These are phyloP conservation scores for Plectus sambesii DNA, from an alignment of 1,140 invertebrate genomes.

Conservation along the genomic window DNA sequence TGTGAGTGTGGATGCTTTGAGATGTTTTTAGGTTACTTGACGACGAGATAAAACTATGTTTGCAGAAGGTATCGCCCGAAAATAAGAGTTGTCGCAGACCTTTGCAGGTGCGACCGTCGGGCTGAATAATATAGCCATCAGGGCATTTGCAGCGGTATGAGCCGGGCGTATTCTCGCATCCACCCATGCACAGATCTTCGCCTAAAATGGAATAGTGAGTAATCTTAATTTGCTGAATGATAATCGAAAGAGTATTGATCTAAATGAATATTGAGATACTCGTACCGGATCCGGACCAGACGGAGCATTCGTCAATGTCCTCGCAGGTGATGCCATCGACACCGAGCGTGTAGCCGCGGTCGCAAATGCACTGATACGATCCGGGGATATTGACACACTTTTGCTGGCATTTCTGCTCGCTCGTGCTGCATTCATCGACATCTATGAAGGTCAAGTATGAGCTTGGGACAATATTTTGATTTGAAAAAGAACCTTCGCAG, in stretches of 20 bases:
- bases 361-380: constrained; percentile 48
- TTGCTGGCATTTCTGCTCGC: constrained; percentile 36
- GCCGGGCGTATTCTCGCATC: constrained; percentile 48
- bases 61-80: too few species aligned
- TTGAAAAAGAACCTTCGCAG: constrained; percentile 29
- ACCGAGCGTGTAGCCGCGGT: constrained; percentile 49
- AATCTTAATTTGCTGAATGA: too few species aligned
- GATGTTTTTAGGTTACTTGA: too few species aligned
- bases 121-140: constrained; percentile 48
- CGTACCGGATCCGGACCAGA: constrained; percentile 46
- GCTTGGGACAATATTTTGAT: constrained; percentile 29
- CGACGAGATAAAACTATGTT: too few species aligned
- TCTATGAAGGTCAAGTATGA: constrained; percentile 34
- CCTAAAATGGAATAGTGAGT: too few species aligned
- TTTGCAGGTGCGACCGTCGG: constrained; percentile 48
- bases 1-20: too few species aligned
- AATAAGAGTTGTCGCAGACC: too few species aligned
- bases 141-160: constrained; percentile 49
- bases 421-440: constrained; percentile 45
- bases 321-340: constrained; percentile 47
- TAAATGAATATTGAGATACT: too few species aligned
- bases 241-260: too few species aligned
- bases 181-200: constrained; percentile 50
- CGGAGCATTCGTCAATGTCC: constrained; percentile 45
- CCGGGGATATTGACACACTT: constrained; percentile 50